Base-by-base conservation (phyloP, 64 coral and sea anemone genomes). In the Astreopora myriophthalma region DNA sequence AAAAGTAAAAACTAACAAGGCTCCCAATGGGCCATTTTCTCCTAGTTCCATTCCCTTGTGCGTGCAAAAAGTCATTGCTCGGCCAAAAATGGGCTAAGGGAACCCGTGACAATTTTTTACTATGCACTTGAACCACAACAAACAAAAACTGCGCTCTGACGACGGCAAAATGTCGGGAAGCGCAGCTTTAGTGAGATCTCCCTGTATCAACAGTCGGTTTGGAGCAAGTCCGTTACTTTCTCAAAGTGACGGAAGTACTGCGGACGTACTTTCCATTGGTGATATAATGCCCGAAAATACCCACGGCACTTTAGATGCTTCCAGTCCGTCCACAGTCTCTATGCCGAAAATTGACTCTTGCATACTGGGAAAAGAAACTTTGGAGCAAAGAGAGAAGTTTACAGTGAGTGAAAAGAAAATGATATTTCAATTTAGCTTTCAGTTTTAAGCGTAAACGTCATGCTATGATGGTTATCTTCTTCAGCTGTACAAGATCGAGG, bases 401-500 rank as follows among this genome's bases (percentile, higher is more conserved):
- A 97, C 95, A 38, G 95, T 97, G 75, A 89, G 60, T 72, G 61
- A 25, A 14, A 65, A 42, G n/a, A 48, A 34, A 39, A 23, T 2
- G 31, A 73, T 73, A 52, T 78, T 73, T 25, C 42, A 29, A 40
- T 58, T 23, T 65, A 24, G 68, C 69, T 55, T 34, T 82, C 39
- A 68, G 66, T 71, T 30, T 24, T 1, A 27, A 39, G 66, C 48
- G 30, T 64, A 26, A 64, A 64, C 40, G 0, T 31, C 13, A 42
- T 69, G 16, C 38, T 42, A 10, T 73, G 12, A 87, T 88, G 5
- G 27, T 14, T 30, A 5, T 61, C 37, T 82, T 22, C 37, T 22
- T 85, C 33, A 99, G 97, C 88, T 99, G 20, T 99, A 88, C 74
- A 99, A 99, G 64, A 94, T 99, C 10, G 91, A 93, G 34, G 94